These are phyloP conservation scores for Chanos chanos DNA, from an alignment of 2,797 vertebrate species.

Conservation along the genomic window DNA sequence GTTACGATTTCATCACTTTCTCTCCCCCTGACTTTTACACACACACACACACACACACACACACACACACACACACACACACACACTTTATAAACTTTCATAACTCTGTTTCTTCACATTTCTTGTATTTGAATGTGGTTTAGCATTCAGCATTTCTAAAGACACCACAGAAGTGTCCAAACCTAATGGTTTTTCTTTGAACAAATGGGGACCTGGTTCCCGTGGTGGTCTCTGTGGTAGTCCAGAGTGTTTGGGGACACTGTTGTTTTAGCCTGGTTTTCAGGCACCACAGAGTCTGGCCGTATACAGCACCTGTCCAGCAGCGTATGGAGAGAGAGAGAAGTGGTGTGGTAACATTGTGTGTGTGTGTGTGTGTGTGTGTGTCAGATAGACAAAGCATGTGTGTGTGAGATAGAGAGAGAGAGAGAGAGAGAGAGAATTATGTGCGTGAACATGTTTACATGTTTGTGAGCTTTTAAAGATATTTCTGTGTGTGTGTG, in stretches of 20 bases:
- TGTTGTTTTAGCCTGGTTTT: constrained; percentile 27
- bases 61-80: too few relatives aligned
- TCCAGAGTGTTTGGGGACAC: constrained; percentile 1
- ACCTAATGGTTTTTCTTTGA: too few relatives aligned
- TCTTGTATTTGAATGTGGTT: too few relatives aligned
- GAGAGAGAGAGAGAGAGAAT: constrained; percentile 15
- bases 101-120: too few relatives aligned
- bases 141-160: too few relatives aligned
- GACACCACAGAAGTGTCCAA: too few relatives aligned
- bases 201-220: too few relatives aligned
- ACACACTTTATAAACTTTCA: too few relatives aligned
- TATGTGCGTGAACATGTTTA: background rate
- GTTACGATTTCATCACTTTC: too few relatives aligned
- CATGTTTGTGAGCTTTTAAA: background rate
- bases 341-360: constrained; percentile 23
- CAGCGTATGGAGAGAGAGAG: constrained; percentile 16
- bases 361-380: background rate
- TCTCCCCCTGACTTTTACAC: too few relatives aligned
- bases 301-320: constrained; percentile 37
- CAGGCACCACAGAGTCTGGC: constrained; percentile 43
- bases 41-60: too few relatives aligned
- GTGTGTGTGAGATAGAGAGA: background rate
- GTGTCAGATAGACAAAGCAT: background rate
- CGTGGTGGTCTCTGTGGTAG: too few relatives aligned
- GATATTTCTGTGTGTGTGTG: background rate